These are phyloP conservation scores for Platyrinchus mystaceus DNA, from an alignment of 2,797 vertebrate species.

Conservation along the genomic window DNA sequence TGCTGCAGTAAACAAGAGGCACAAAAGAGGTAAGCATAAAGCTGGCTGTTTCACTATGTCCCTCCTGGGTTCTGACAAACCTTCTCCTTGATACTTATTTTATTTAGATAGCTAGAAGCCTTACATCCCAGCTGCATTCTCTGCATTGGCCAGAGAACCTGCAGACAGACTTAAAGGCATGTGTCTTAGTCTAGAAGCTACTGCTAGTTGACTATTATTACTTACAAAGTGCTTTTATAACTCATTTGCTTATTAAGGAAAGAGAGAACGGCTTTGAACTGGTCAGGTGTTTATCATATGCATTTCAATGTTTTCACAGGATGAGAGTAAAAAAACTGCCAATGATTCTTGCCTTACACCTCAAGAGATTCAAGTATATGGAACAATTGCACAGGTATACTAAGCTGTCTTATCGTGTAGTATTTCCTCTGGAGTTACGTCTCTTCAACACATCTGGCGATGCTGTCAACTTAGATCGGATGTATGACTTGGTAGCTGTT, in stretches of 20 bases:
- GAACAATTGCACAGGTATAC: constrained; percentile 96
- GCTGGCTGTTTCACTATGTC: not conserved
- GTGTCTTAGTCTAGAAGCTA: not conserved
- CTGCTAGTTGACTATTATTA: not conserved
- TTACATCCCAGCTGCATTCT: not conserved
- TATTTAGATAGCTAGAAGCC: not conserved
- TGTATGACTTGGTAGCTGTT: constrained; percentile 95
- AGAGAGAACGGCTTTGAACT: not conserved
- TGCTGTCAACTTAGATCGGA: constrained; percentile 92
- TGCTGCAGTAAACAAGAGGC: constrained; percentile 99
- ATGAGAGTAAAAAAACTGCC: constrained; percentile 93
- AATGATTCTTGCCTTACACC: constrained; percentile 96
- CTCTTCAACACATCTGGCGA: constrained; percentile 96
- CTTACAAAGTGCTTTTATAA: not conserved
- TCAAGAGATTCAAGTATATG: constrained; percentile 98
- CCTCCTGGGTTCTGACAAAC: not conserved
- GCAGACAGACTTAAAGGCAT: not conserved
- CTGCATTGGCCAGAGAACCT: not conserved
- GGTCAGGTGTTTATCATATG: not conserved
- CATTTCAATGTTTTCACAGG: constrained; percentile 42
- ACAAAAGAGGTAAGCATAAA: constrained; percentile 88
- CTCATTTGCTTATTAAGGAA: not conserved
- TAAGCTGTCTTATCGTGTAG: constrained; percentile 94
- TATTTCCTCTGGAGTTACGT: constrained; percentile 93
- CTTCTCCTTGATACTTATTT: not conserved